Evolutionary conservation across 2,888 invertebrate genomes (phyloP).

Genomic region (Thecophora atra): DNA sequence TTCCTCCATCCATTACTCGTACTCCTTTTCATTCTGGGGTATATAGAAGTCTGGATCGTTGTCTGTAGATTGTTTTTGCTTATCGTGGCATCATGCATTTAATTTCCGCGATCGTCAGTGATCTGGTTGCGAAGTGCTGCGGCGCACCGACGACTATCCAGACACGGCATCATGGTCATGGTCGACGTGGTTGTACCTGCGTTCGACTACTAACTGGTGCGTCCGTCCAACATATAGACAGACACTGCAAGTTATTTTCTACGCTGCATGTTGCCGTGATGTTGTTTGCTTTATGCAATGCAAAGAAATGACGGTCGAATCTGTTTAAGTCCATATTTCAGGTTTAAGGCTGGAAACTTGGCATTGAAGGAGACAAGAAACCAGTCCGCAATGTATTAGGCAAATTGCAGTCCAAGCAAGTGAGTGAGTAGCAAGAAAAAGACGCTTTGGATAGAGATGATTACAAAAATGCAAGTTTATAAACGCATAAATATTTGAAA

Average conservation of each 20-base stretch:
- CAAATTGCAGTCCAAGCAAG: no score
- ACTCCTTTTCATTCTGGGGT: no score
- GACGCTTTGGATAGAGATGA: no score
- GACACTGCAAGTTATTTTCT: neutral
- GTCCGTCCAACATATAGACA: neutral
- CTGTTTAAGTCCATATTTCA: no score
- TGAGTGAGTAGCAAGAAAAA: no score
- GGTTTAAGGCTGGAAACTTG: no score
- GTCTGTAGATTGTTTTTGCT: neutral
- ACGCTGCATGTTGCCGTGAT: conserved; percentile 2
- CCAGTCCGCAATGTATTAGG: no score
- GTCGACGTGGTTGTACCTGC: conserved; percentile 1
- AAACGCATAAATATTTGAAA: no score
- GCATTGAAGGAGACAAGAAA: no score
- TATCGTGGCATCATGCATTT: neutral
- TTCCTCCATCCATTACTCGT: neutral
- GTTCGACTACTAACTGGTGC: neutral
- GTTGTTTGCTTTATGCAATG: conserved; percentile 28
- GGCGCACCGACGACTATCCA: neutral
- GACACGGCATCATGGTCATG: conserved; percentile 30
- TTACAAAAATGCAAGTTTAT: no score
- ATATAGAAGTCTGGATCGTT: neutral
- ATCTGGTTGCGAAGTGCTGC: conserved; percentile 30
- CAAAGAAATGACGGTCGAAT: no score
- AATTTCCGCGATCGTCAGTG: conserved; percentile 19